Percentiles rank a stretch among this genome's conserved stretches.
Conservation (phyloP, 2,113 vertebrate species). For the Otis tarda region DNA sequence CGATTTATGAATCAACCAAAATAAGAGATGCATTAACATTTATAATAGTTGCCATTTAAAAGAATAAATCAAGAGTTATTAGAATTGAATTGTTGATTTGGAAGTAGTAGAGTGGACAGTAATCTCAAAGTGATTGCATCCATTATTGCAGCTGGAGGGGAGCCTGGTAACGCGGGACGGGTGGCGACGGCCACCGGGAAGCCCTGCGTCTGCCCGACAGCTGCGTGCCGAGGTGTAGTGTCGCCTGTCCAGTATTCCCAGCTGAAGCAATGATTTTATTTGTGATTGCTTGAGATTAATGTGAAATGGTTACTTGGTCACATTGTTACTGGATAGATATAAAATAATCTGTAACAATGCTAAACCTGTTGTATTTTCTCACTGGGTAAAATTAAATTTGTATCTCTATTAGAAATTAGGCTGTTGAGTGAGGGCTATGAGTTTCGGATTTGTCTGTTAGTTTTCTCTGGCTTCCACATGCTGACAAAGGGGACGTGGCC, state of each 20-base stretch:
- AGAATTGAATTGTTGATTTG: background rate
- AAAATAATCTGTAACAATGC: background rate
- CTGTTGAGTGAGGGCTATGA: background rate
- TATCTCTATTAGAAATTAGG: background rate
- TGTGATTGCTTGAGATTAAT: background rate
- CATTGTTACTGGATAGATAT: rapidly evolving
- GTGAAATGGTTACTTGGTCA: background rate
- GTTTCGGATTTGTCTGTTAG: background rate
- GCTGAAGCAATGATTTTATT: background rate
- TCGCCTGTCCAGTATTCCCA: rapidly evolving
- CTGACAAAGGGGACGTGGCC: background rate
- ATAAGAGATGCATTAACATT: background rate
- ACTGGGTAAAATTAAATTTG: background rate
- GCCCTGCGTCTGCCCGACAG: background rate
- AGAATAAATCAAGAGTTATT: background rate
- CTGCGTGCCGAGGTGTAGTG: rapidly evolving
- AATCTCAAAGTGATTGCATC: background rate
- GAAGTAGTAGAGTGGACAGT: background rate
- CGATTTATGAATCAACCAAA: background rate
- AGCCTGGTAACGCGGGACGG: background rate
- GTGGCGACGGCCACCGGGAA: background rate
- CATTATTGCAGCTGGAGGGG: rapidly evolving
- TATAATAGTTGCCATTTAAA: background rate
- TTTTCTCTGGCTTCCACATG: background rate
- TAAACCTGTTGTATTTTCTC: background rate